A percentile compares a stretch with the other conserved stretches of the same genome.
These are phyloP conservation scores for Leptocoma aspasia DNA, from an alignment of 2,113 vertebrate genomes.

Conservation along the genomic window DNA sequence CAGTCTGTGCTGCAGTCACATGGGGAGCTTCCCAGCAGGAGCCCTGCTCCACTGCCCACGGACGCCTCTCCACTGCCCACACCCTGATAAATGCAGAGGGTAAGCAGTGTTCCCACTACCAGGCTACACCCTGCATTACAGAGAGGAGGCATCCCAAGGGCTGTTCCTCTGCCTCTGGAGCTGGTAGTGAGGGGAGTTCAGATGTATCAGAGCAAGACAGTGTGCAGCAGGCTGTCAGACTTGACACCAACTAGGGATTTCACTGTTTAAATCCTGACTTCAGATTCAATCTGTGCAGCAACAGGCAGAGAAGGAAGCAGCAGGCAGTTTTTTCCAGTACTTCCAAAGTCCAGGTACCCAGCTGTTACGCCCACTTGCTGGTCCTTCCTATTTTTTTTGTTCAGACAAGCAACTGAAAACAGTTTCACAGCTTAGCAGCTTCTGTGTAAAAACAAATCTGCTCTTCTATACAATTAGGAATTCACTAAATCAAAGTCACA, in stretches of 20 bases:
- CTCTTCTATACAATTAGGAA: neutral
- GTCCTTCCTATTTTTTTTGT: slow-evolving; percentile 14
- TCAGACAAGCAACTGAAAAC: neutral
- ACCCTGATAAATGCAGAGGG: neutral
- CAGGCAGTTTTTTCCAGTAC: slow-evolving; percentile 22
- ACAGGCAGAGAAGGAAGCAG: slow-evolving; percentile 45
- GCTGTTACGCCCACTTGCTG: slow-evolving; percentile 54
- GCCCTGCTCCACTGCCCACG: neutral
- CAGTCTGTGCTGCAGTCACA: neutral
- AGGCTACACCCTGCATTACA: neutral
- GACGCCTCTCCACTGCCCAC: neutral
- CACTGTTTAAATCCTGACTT: slow-evolving; percentile 57
- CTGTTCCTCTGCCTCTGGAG: neutral
- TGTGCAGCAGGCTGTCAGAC: slow-evolving; percentile 35
- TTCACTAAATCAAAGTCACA: neutral
- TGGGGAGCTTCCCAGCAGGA: neutral
- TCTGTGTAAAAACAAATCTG: slow-evolving; percentile 40
- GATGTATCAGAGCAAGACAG: slow-evolving; percentile 17
- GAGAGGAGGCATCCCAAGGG: neutral
- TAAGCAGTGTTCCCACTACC: neutral
- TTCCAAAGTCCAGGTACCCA: slow-evolving; percentile 62
- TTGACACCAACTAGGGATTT: slow-evolving; percentile 54
- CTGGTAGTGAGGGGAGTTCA: neutral
- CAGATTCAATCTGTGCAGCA: slow-evolving; percentile 45
- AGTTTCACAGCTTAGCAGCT: slow-evolving; percentile 27